These are phyloP conservation scores for Hylyphantes graminicola DNA, from an alignment of 1,140 invertebrate genomes.

Conservation along the genomic window DNA sequence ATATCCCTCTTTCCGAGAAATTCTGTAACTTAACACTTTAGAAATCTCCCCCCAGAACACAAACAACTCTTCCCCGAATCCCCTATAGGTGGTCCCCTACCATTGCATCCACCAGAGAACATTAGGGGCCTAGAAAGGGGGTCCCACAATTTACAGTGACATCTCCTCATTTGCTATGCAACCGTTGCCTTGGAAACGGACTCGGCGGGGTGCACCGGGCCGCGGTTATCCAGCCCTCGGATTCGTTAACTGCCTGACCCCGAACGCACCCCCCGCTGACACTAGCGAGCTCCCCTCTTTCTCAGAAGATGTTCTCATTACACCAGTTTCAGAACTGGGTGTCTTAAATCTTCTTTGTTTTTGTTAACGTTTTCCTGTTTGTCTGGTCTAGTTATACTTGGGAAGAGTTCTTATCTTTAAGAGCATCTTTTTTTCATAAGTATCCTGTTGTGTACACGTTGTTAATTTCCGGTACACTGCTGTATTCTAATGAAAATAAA, in stretches of 20 bases:
- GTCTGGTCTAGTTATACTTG: not conserved
- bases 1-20: too few species aligned
- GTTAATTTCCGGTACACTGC: not conserved
- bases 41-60: too few species aligned
- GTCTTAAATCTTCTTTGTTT: conserved; percentile 24
- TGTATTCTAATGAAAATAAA: not conserved
- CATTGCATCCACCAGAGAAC: conserved; percentile 29
- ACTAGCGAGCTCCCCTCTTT: not conserved
- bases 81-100: not conserved
- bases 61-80: too few species aligned
- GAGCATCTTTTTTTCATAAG: not conserved
- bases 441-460: not conserved
- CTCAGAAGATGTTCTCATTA: conserved; percentile 27
- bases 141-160: conserved; percentile 54
- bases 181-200: conserved; percentile 34
- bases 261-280: conserved; percentile 5
- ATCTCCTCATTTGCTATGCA: conserved; percentile 59
- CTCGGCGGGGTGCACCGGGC: conserved; percentile 23
- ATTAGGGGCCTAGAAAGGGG: conserved; percentile 16
- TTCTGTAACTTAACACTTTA: too few species aligned
- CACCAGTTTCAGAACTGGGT: conserved; percentile 29
- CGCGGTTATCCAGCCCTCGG: conserved; percentile 29
- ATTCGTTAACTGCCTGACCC: conserved; percentile 58
- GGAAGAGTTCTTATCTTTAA: not conserved
- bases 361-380: not conserved